phyloP scores from a whole-genome alignment of 1,140 invertebrate genomes.

The Calycopis cecrops region DNA sequence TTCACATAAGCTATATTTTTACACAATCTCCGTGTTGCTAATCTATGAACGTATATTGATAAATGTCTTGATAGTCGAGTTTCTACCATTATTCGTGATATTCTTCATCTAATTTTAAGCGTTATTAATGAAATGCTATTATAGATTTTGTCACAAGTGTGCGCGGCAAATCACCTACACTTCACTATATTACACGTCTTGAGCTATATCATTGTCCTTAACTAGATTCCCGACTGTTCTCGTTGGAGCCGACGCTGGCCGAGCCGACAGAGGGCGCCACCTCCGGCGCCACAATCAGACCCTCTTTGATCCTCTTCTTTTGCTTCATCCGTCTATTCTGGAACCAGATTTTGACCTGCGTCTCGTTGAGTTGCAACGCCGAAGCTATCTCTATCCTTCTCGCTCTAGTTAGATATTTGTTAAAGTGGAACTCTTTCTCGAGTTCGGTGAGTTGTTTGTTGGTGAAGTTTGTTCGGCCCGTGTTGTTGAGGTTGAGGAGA shows the following conservation, averaged over 20 bases:
- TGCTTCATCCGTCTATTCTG: conserved; percentile 96
- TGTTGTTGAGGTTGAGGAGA: conserved; percentile 83
- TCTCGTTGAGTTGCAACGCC: conserved; percentile 96
- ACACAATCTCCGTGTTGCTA: neutral
- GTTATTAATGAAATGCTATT: neutral
- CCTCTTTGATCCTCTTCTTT: conserved; percentile 95
- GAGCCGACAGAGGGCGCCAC: conserved; percentile 51
- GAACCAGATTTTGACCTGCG: conserved; percentile 95
- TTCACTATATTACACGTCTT: neutral
- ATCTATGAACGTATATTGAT: neutral
- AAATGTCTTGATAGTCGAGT: neutral
- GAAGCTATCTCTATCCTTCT: conserved; percentile 98
- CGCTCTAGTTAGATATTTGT: conserved; percentile 98
- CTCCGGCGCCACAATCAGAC: conserved; percentile 77
- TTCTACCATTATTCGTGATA: neutral
- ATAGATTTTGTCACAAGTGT: conserved; percentile 15
- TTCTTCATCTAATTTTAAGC: neutral
- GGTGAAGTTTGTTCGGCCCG: conserved; percentile 97
- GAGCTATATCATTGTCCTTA: conserved; percentile 39
- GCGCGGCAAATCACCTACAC: neutral
- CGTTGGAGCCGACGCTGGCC: conserved; percentile 71
- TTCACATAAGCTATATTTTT: too few species aligned
- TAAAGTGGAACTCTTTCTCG: conserved; percentile 99
- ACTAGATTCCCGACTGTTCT: conserved; percentile 79
- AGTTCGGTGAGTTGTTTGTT: conserved; percentile 99